phyloP scores from a whole-genome alignment of 2,888 invertebrate genomes.

The Campoplex capitator region DNA sequence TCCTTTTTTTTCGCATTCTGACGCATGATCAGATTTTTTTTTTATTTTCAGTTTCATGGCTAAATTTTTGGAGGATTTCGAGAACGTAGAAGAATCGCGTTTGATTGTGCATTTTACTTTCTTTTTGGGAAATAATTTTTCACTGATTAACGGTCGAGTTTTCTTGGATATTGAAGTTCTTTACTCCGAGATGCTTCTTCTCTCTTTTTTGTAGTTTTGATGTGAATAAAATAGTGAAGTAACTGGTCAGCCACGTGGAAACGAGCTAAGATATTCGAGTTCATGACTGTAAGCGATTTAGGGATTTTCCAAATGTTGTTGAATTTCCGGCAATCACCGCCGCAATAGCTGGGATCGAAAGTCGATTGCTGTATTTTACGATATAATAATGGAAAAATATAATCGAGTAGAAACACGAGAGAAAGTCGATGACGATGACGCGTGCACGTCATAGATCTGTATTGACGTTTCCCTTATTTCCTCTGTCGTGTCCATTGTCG shows the following conservation, averaged over 20 bases:
- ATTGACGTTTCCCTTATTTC: constrained; percentile 74
- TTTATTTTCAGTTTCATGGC: not conserved
- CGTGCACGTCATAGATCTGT: constrained; percentile 81
- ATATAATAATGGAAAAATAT: constrained; percentile 45
- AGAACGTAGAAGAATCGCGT: no score
- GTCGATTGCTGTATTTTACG: constrained; percentile 26
- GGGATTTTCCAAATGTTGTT: constrained; percentile 33
- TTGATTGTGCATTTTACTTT: not conserved
- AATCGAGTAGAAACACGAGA: constrained; percentile 7
- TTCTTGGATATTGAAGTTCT: not conserved
- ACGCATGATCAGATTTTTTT: not conserved
- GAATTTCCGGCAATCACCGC: constrained; percentile 30
- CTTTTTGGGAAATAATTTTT: not conserved
- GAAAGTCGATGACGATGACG: constrained; percentile 70
- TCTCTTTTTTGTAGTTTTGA: not conserved
- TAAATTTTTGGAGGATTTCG: no score
- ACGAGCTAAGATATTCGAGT: not conserved
- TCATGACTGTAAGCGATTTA: constrained; percentile 13
- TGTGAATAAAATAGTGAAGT: not conserved
- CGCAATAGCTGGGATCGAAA: constrained; percentile 21
- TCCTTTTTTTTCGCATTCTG: not conserved
- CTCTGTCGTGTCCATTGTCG: constrained; percentile 68
- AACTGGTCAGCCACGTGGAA: not conserved
- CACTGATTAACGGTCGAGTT: not conserved
- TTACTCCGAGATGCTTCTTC: not conserved